phyloP scores from a whole-genome alignment of 92 coral and sea anemone species.

The Blastomussa wellsi region DNA sequence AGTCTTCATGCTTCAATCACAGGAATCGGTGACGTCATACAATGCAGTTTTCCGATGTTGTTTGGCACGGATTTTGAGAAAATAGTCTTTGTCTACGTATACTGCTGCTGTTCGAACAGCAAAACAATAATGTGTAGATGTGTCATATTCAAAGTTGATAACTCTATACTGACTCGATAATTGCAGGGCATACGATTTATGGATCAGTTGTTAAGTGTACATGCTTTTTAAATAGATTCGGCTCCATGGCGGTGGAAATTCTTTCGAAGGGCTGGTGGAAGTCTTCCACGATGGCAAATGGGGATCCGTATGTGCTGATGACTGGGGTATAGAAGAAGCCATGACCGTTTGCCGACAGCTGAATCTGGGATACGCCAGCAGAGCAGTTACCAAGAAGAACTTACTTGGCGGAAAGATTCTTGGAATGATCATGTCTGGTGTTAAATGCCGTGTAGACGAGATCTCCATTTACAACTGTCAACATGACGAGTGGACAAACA shows the following conservation, averaged over 20 bases:
- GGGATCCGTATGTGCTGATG: constrained; percentile 89
- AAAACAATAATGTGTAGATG: too few relatives aligned
- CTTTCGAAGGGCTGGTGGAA: constrained; percentile 84
- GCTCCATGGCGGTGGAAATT: constrained; percentile 53
- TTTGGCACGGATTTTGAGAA: too few relatives aligned
- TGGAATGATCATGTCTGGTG: constrained; percentile 63
- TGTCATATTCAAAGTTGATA: too few relatives aligned
- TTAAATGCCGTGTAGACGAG: constrained; percentile 73
- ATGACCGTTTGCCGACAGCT: constrained; percentile 84
- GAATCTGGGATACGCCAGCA: constrained; percentile 68
- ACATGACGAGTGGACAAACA: constrained; percentile 59
- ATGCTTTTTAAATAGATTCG: constrained; percentile 62
- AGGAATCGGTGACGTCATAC: too few relatives aligned
- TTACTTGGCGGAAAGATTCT: constrained; percentile 34
- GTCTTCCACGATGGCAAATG: constrained; percentile 68
- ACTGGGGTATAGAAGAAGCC: constrained; percentile 89
- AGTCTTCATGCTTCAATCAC: background rate
- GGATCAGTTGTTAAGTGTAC: too few relatives aligned
- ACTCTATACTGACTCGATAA: too few relatives aligned
- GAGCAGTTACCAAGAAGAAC: constrained; percentile 42
- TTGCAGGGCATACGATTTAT: too few relatives aligned
- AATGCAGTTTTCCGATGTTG: background rate
- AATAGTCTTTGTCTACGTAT: too few relatives aligned
- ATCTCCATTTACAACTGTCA: constrained; percentile 75
- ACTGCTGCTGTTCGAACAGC: too few relatives aligned